phyloP scores from a whole-genome alignment of 2,113 vertebrate genomes.

The Onychostoma macrolepis region DNA sequence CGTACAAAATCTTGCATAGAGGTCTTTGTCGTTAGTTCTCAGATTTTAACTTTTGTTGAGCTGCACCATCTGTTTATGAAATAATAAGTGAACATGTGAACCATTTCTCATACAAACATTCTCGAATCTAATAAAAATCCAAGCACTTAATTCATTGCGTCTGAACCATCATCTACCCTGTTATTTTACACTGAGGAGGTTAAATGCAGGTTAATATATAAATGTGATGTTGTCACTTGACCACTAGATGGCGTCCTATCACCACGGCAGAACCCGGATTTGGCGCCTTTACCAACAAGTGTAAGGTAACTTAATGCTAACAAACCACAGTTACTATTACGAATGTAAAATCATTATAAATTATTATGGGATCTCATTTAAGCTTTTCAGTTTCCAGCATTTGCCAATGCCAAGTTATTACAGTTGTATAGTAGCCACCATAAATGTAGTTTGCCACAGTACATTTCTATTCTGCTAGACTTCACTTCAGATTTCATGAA shows the following conservation, averaged over 20 bases:
- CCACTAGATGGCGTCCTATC: constrained; percentile 65
- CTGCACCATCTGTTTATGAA: neutral
- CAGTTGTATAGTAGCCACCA: neutral
- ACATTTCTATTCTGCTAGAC: neutral
- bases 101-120: neutral
- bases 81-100: neutral
- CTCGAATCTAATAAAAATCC: neutral
- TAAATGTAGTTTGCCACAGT: neutral
- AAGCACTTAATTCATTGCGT: neutral
- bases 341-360: neutral
- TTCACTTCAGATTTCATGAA: neutral
- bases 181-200: neutral
- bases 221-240: neutral
- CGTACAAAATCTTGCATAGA: neutral
- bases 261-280: constrained; percentile 36
- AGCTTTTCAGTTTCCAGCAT: neutral
- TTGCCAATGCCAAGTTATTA: neutral
- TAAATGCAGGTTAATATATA: neutral
- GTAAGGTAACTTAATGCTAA: neutral
- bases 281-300: neutral
- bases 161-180: neutral
- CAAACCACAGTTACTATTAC: neutral
- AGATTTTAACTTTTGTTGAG: neutral
- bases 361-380: neutral
- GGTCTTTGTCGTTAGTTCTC: neutral